Base-by-base conservation (phyloP, 2,113 vertebrate genomes). In the Procavia capensis region DNA sequence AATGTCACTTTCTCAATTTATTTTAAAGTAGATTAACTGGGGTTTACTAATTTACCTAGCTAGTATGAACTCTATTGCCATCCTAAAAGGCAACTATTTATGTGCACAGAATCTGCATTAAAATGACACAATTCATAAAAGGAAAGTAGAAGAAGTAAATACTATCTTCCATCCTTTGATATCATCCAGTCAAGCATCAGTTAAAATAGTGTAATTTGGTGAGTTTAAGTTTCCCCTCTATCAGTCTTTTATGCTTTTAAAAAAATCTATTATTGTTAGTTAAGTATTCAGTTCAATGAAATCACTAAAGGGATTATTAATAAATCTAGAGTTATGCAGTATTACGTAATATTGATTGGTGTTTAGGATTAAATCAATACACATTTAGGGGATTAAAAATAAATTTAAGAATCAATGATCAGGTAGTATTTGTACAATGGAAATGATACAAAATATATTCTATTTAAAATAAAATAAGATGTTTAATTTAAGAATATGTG, bases 221-320 rank as follows among this genome's bases (percentile, higher is more conserved):
- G 47, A 59, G 79, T 90, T 94, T 76, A 22, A 4, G 1, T 88
- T 93, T 74, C 72, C 74, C 29, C 1, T 31, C 80, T 29, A 72
- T 34, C 68, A 54, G 59, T 78, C 10, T 96, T 87, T 85, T 81
- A 90, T 9, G 6, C 22, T 36, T 22, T n/a, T 96, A 95, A 45
- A 29, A 95, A 45, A 29, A 34, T 54, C 50, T 78, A 79, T 41
- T 47, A 80, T 90, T 96, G 22, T 93, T 94, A 94, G 54, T 81
- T 89, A 93, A 64, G 34, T 36, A 31, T 74, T 13, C 10, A 5
- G 20, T 80, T 88, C 72, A 82, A 14, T 41, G 10, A 45, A 91
- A 22, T 86, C 83, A 92, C 0, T 84, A 36, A 61, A 86, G 70
- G 50, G 57, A 78, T 91, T 96, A 87, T 57, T 80, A 85, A n/a